Conservation (phyloP, 2,888 invertebrate genomes). For the Idaea straminata region DNA sequence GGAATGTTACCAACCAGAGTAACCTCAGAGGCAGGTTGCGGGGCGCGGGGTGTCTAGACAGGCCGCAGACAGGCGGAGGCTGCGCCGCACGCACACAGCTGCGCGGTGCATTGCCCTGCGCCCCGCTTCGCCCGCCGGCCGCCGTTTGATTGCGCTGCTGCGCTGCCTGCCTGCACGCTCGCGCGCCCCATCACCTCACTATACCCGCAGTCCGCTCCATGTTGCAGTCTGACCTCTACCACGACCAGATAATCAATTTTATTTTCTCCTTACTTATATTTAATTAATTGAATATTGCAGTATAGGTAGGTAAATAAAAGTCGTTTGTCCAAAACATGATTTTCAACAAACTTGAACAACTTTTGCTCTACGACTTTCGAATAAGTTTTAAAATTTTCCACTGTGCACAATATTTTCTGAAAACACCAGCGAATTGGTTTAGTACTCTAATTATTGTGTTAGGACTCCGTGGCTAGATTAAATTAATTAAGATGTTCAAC, state of each 20-base stretch:
- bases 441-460: no score
- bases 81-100: constrained; percentile 62
- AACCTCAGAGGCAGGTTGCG: constrained; percentile 33
- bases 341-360: no score
- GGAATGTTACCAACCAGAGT: constrained; percentile 37
- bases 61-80: constrained; percentile 78
- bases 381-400: no score
- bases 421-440: no score
- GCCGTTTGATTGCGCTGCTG: constrained; percentile 11
- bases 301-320: not conserved
- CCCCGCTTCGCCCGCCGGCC: constrained; percentile 30
- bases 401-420: no score
- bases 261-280: constrained; percentile 24
- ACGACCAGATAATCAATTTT: constrained; percentile 47
- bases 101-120: constrained; percentile 53
- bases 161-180: constrained; percentile 31
- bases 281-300: not conserved
- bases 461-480: no score
- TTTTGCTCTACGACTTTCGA: no score
- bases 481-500: no score
- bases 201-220: not conserved
- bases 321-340: not conserved
- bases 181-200: not conserved
- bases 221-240: constrained; percentile 52
- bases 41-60: constrained; percentile 71